A percentile compares a stretch with the other conserved stretches of the same genome.
Conservation (phyloP, 2,113 vertebrate genomes). For the Psophia crepitans region DNA sequence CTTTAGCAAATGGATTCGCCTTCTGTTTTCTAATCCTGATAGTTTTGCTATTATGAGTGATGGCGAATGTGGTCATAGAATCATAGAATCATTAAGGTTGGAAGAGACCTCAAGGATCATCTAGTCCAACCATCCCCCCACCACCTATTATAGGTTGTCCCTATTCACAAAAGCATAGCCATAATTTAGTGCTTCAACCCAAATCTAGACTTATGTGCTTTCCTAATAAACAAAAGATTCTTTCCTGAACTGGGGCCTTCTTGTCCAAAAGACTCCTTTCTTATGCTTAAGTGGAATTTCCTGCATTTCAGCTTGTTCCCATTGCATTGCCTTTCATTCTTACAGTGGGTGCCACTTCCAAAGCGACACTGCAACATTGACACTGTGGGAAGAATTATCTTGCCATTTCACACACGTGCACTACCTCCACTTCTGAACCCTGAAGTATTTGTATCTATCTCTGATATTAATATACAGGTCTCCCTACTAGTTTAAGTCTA, state of each 20-base stretch:
- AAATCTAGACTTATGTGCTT: not conserved
- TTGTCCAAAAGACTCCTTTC: not conserved
- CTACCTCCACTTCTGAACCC: not conserved
- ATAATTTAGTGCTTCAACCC: not conserved
- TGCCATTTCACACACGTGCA: not conserved
- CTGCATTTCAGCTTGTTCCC: not conserved
- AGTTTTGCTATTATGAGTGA: not conserved
- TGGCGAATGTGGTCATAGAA: not conserved
- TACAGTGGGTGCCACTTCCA: not conserved
- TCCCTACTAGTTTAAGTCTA: not conserved
- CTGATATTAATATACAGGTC: not conserved
- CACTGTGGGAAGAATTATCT: not conserved
- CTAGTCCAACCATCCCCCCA: too few relatives aligned
- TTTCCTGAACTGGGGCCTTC: not conserved
- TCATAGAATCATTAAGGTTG: too few relatives aligned
- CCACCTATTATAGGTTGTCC: too few relatives aligned
- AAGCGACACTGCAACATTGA: not conserved
- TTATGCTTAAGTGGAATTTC: not conserved
- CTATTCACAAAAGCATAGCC: not conserved
- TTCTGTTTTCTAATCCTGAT: not conserved
- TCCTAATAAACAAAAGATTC: not conserved
- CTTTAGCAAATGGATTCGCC: not conserved
- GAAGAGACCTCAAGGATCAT: too few relatives aligned
- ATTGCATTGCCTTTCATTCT: not conserved
- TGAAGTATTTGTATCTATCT: not conserved